Evolutionary conservation across 2,888 invertebrate genomes (phyloP), one percentile per base, ranked within the genome.

Genomic region (Orthosia incerta): DNA sequence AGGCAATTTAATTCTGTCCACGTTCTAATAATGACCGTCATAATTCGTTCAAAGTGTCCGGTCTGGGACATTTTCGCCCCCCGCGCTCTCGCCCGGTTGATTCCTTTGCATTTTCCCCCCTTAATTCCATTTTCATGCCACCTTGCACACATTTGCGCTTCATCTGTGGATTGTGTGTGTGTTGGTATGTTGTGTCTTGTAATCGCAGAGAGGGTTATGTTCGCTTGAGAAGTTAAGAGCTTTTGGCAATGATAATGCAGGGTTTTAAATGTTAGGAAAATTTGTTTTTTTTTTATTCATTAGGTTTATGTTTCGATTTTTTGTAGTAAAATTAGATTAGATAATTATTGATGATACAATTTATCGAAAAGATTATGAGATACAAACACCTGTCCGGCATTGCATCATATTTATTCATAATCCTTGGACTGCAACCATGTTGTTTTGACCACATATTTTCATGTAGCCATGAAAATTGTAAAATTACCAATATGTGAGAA

Each of bases 31-130:
- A 97, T 97, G 97, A 96, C 96, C 96, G 96, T 96, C 96, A 97
- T 97, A 97, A 97, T 96, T 97, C 96, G 96, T 96, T 96, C 96
- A 96, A 97, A 97, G 96, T 97, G 97, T 96, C 96, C 96, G 96
- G 96, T 95, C 94, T 91, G 95, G 95, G 95, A 95, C 95, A 94
- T 93, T 95, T 94, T 92, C 92, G 91, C 94, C 94, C 91, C 91
- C 86, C 88, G 85, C 88, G 85, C 89, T 89, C 91, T 88, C 88
- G 80, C 87, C 86, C 91, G 92, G 90, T 91, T 92, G 95, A 95
- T 96, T 96, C 96, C 96, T 96, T 96, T 96, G 95, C 96, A 96
- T 96, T 94, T 93, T 90, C 93, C 94, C 95, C 93, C 93, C 92
- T 94, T 95, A 95, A 95, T 95, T 94, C 95, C 95, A 95, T 95